These are phyloP conservation scores for Morone chrysops DNA, from an alignment of 2,113 vertebrate genomes.

Conservation along the genomic window DNA sequence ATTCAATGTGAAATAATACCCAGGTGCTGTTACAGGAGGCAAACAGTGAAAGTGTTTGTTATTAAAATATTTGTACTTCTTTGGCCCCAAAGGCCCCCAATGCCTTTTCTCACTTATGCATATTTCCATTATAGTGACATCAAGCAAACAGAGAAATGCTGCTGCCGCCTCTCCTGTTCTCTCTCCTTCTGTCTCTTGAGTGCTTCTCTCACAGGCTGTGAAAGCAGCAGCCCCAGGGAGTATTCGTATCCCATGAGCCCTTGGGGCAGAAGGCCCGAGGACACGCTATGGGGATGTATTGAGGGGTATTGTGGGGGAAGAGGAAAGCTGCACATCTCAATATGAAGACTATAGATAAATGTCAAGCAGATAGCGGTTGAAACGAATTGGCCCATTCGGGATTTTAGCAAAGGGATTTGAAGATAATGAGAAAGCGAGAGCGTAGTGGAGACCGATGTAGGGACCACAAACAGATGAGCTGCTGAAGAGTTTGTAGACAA, in stretches of 20 bases:
- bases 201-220: constrained; percentile 76
- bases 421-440: constrained; percentile 32
- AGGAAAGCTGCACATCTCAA: constrained; percentile 48
- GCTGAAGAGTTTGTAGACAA: constrained; percentile 1
- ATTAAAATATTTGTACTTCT: constrained; percentile 83
- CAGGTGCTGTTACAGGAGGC: constrained; percentile 74
- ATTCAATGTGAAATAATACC: constrained; percentile 73
- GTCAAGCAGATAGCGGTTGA: constrained; percentile 63
- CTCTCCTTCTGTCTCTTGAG: constrained; percentile 62
- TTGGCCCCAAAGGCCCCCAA: constrained; percentile 77
- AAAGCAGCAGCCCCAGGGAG: constrained; percentile 77
- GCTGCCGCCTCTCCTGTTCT: constrained; percentile 66
- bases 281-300: constrained; percentile 71
- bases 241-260: constrained; percentile 78
- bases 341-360: constrained; percentile 67
- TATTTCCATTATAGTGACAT: constrained; percentile 82
- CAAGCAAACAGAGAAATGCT: constrained; percentile 75
- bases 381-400: constrained; percentile 61
- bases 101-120: constrained; percentile 79
- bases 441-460: constrained; percentile 10
- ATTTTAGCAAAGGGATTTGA: constrained; percentile 58
- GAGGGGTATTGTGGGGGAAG: constrained; percentile 45
- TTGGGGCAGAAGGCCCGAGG: constrained; percentile 79
- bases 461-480: constrained; percentile 25
- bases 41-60: constrained; percentile 81